Base-by-base conservation (phyloP, 2,113 vertebrate genomes). In the Manacus vitellinus region DNA sequence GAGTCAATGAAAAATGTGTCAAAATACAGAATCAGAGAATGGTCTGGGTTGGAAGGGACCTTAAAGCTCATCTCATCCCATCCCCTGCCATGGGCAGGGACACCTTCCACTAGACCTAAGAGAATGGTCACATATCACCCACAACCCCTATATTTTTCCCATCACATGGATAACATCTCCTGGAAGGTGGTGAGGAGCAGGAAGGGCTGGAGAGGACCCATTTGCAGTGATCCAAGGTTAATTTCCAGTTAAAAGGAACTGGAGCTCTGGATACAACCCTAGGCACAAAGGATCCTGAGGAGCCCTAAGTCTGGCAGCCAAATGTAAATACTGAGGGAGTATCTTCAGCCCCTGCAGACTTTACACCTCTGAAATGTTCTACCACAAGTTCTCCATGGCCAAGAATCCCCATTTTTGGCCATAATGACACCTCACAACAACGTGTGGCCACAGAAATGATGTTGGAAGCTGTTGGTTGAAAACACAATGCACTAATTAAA, bases 31-130 rank as follows among this genome's bases (percentile, higher is more conserved):
- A 56, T 11, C n/a, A 20, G 22, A 55, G 12, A 33, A 6, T 28
- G 14, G 12, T 5, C 27, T 61, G 75, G 10, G 5, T 4, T 20
- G 30, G 12, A 20, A 61, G 10, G 24, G n/a, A 12, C 1, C 18
- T 4, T 1, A 61, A 86, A 43, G 0, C 8, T 2, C 59, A 3
- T 0, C 19, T 6, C 0, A 8, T 1, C 1, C 27, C 51, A 23
- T 3, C 25, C 19, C 19, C 31, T 12, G 49, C 51, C 58, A 14
- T 6, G 23, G 31, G 33, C 58, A 85, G 51, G 56, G 80, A 51
- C 73, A 14, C 37, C 49, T 85, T 0, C 65, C 65, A 17, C 37
- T 37, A 11, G 14, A 20, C 65, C 44, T 14, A n/a, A 8, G 51
- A 39, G 33, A 74, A 89, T 9, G 46, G 5, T 16, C 33, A 52